These are phyloP conservation scores for Thaumatotibia leucotreta DNA, from an alignment of 1,140 invertebrate genomes.

Conservation along the genomic window DNA sequence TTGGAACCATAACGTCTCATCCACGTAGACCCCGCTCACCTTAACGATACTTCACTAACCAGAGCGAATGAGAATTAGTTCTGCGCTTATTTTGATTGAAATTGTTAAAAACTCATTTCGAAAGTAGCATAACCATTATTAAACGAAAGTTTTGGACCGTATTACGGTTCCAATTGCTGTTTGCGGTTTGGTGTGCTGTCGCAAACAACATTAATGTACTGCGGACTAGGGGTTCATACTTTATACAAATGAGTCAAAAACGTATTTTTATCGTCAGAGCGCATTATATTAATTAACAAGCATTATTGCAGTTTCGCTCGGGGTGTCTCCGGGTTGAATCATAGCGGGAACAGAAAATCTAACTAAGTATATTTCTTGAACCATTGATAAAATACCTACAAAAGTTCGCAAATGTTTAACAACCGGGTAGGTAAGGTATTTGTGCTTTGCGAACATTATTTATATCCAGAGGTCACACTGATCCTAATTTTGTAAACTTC, in stretches of 20 bases:
- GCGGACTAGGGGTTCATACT: background rate
- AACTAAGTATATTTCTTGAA: too few relatives aligned
- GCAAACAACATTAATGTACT: background rate
- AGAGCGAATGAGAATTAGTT: background rate
- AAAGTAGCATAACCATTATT: background rate
- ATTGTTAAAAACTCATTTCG: background rate
- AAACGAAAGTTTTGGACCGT: background rate
- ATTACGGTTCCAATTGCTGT: background rate
- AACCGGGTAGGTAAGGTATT: too few relatives aligned
- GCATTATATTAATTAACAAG: background rate
- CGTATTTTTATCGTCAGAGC: background rate
- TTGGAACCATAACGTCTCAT: conserved; percentile 17
- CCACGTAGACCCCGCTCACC: background rate
- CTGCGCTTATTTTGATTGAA: background rate
- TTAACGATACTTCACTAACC: background rate
- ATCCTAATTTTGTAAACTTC: background rate
- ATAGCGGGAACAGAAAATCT: too few relatives aligned
- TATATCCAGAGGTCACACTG: too few relatives aligned
- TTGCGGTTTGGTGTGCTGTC: background rate
- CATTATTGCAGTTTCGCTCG: background rate
- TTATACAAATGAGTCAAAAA: background rate
- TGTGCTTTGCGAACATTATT: too few relatives aligned
- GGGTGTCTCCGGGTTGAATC: too few relatives aligned
- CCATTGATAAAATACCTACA: too few relatives aligned
- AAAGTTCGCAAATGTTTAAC: too few relatives aligned